Evolutionary conservation across 2,888 invertebrate genomes (phyloP).

Genomic region (Drosophila vallismaia): DNA sequence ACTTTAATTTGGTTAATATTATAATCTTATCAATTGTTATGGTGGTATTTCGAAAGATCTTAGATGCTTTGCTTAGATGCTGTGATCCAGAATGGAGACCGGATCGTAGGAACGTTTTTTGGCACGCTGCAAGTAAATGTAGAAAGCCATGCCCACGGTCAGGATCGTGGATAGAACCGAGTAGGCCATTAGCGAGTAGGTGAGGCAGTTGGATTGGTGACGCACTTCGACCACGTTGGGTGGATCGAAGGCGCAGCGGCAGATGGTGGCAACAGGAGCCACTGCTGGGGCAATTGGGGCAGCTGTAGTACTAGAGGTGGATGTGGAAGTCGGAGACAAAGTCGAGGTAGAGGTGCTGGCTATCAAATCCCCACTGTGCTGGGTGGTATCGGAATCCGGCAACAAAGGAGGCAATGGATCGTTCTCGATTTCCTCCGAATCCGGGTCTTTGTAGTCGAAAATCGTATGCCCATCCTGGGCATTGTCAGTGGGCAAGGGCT

Average conservation of each 20-base stretch:
- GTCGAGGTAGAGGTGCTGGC: not conserved
- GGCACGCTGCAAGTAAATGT: constrained; percentile 70
- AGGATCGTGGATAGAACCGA: constrained; percentile 4
- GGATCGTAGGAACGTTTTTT: constrained; percentile 83
- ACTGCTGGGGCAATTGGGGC: not conserved
- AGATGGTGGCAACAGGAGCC: constrained; percentile 3
- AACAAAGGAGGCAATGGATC: constrained; percentile 21
- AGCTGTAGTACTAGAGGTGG: constrained; percentile 2
- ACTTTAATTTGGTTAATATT: not conserved
- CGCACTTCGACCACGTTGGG: constrained; percentile 76
- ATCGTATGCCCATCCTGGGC: constrained; percentile 57
- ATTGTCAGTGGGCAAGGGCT: constrained; percentile 71
- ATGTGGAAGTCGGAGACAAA: not conserved
- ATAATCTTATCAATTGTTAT: constrained; percentile 8
- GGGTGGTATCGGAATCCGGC: constrained; percentile 14
- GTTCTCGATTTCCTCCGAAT: not conserved
- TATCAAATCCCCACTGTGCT: constrained; percentile 19
- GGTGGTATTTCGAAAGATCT: constrained; percentile 20
- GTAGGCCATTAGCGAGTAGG: constrained; percentile 25
- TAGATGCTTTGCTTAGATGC: constrained; percentile 61
- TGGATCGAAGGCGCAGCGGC: constrained; percentile 52
- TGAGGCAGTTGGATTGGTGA: constrained; percentile 48
- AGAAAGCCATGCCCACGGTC: constrained; percentile 42
- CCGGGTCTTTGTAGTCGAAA: constrained; percentile 18
- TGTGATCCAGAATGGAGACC: constrained; percentile 82